Conservation (phyloP, 2,888 invertebrate genomes). For the Hecatera dysodea region DNA sequence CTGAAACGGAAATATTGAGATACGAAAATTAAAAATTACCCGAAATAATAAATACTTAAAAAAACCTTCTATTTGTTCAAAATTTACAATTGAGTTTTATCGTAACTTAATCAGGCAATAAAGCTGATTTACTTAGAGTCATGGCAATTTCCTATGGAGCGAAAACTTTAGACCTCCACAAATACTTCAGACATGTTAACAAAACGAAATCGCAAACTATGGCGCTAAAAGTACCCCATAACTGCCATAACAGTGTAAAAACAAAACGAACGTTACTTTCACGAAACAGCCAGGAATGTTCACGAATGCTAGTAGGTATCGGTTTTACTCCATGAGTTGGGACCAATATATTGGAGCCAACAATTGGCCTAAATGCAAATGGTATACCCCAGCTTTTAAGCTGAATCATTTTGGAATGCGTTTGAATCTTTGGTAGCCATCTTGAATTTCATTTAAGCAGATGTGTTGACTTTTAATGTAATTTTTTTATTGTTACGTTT, state of each 20-base stretch:
- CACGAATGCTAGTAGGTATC: slow-evolving; percentile 68
- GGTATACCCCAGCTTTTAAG: slow-evolving; percentile 35
- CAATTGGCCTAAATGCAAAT: slow-evolving; percentile 21
- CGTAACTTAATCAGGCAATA: not conserved
- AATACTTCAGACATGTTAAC: slow-evolving; percentile 6
- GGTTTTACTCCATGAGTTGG: slow-evolving; percentile 35
- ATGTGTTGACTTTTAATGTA: slow-evolving; percentile 2
- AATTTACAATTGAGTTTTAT: too few relatives aligned
- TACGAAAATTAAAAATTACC: too few relatives aligned
- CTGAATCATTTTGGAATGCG: slow-evolving; percentile 50
- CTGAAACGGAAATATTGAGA: too few relatives aligned
- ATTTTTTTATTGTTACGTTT: not conserved
- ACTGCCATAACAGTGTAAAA: slow-evolving; percentile 42
- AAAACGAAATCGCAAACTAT: slow-evolving; percentile 18
- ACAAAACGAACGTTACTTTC: slow-evolving; percentile 75
- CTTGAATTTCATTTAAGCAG: slow-evolving; percentile 18
- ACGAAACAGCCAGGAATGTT: slow-evolving; percentile 74
- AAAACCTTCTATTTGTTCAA: too few relatives aligned
- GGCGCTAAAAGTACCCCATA: slow-evolving; percentile 38
- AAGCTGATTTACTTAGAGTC: not conserved
- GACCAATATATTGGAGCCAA: slow-evolving; percentile 38
- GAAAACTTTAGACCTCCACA: not conserved
- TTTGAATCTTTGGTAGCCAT: slow-evolving; percentile 27
- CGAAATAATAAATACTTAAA: too few relatives aligned
- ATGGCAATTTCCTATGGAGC: not conserved